Evolutionary conservation across 1,140 invertebrate species (phyloP), one percentile per base, ranked within the genome.

Genomic region (Panulirus ornatus): DNA sequence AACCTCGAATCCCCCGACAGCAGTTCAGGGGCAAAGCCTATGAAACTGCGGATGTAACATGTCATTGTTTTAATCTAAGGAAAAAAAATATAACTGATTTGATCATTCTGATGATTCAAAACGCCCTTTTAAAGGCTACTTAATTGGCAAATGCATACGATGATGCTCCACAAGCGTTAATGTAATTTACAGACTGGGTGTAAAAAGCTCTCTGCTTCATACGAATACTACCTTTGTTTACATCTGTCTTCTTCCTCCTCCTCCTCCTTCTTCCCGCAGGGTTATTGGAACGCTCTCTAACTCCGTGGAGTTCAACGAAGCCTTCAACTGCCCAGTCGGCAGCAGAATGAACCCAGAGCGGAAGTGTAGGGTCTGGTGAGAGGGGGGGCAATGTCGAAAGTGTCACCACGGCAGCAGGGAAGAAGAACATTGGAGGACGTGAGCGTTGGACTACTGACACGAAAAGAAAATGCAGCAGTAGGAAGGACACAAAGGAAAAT

Each of bases 211-310:
- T 76, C 1, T 16, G 0, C n/a, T 81, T 38, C 44, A 3, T 36
- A 2, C 34, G 8, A 8, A 3, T 54, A 16, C 27, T 42, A 16
- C 3, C 6, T 11, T 2, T 66, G 14, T 3, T 44, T 0, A 3
- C 16, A 9, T 66, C 44, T 16, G 2, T 6, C 34, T n/a, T n/a
- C n/a, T n/a, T 70, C 30, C 78, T 30, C n/a, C 30, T 58, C n/a
- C 19, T 82, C 22, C 22, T 70, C 63, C 5, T n/a, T 73, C n/a
- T 82, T 58, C 71, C 75, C 87, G 22, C 79, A 92, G 95, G 88
- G 95, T 95, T 0, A 94, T 95, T 87, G 95, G 95, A 34, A 94
- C 95, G 34, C 92, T 95, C 6, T 95, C 95, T 0, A 95, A 95
- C 91, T 94, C 95, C 22, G 92, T 93, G 40, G 95, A 95, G 34